phyloP scores from a whole-genome alignment of 2,113 vertebrate genomes.

The Oreochromis tanganicae region DNA sequence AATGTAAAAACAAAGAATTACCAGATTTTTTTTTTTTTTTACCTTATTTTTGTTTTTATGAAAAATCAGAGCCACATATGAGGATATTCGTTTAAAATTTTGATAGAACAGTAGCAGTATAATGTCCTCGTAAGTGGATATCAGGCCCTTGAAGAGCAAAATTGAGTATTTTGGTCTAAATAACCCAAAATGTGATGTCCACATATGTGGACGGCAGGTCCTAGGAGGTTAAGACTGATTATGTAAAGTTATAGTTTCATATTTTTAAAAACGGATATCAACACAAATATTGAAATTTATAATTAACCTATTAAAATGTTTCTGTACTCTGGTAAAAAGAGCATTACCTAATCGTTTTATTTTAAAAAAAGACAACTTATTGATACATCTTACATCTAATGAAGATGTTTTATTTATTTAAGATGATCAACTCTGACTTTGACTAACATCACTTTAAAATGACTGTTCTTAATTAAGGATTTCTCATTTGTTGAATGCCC shows the following conservation, averaged over 20 bases:
- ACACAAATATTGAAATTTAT: not conserved
- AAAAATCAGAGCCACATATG: too few relatives aligned
- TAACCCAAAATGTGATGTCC: too few relatives aligned
- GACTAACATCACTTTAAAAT: not conserved
- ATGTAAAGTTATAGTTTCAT: not conserved
- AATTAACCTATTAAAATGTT: not conserved
- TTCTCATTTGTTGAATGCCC: not conserved
- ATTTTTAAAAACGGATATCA: fast-evolving
- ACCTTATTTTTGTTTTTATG: too few relatives aligned
- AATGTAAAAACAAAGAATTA: too few relatives aligned
- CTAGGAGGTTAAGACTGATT: not conserved
- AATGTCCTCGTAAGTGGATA: too few relatives aligned
- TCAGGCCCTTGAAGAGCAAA: too few relatives aligned
- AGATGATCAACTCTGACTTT: not conserved
- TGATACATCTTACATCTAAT: not conserved
- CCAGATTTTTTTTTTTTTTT: too few relatives aligned
- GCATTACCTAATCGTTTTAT: not conserved
- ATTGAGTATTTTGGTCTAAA: too few relatives aligned
- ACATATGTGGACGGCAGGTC: too few relatives aligned
- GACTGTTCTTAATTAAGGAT: not conserved
- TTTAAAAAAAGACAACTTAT: not conserved
- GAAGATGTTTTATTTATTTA: not conserved
- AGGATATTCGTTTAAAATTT: too few relatives aligned
- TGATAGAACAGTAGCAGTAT: too few relatives aligned
- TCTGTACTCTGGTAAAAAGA: not conserved